Conservation (phyloP, 2,113 vertebrate genomes). For the Sardina pilchardus region DNA sequence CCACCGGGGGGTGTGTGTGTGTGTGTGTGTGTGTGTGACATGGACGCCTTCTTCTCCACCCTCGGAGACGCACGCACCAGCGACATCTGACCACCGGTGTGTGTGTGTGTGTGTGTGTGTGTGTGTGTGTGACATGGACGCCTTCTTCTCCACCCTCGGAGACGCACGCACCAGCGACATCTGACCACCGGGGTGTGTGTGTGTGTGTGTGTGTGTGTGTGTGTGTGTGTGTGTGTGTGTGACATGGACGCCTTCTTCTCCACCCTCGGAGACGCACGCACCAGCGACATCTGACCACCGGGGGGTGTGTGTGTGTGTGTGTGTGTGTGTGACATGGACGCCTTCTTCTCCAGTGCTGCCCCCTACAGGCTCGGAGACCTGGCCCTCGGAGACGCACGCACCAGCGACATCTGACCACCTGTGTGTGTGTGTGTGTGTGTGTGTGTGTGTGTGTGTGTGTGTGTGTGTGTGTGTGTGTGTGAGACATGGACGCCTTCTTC, state of each 20-base stretch:
- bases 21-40: constrained; percentile 65
- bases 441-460: too few species aligned
- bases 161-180: neutral
- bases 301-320: neutral
- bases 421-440: too few species aligned
- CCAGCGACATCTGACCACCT: neutral
- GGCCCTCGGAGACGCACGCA: too few species aligned
- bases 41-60: constrained; percentile 70
- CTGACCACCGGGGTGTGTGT: neutral
- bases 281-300: neutral
- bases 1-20: neutral
- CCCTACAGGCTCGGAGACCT: too few species aligned
- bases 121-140: neutral
- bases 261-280: neutral
- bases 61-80: neutral
- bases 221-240: neutral
- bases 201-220: neutral
- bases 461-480: neutral
- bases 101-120: neutral
- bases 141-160: too few species aligned
- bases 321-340: neutral
- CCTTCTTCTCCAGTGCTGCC: too few species aligned
- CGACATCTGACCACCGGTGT: neutral
- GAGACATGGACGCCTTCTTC: too few species aligned
- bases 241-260: constrained; percentile 81